Conservation (phyloP, 1,140 invertebrate species). For the Magallana ariakensis region DNA sequence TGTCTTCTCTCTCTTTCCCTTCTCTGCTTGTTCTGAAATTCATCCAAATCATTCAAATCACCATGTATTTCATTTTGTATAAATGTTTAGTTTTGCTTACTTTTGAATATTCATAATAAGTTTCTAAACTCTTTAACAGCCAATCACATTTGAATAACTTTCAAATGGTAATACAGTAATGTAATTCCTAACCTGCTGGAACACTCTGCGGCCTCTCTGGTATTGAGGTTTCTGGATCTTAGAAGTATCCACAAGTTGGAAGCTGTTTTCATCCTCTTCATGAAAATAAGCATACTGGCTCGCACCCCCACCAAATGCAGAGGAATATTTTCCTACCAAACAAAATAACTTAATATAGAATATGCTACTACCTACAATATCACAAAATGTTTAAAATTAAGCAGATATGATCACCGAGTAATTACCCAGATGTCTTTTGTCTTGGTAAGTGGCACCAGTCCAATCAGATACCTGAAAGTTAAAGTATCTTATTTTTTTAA, state of each 20-base stretch:
- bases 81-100: neutral
- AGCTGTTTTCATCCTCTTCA: conserved; percentile 99
- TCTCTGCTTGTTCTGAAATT: conserved; percentile 85
- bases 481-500: neutral
- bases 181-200: conserved; percentile 74
- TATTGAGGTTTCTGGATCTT: conserved; percentile 81
- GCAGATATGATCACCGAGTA: conserved; percentile 60
- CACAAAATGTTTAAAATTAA: neutral
- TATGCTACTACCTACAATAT: neutral
- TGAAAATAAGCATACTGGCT: conserved; percentile 98
- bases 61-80: neutral
- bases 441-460: conserved; percentile 96
- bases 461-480: conserved; percentile 93
- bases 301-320: conserved; percentile 93
- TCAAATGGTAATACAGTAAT: too few species aligned
- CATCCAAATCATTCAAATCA: conserved; percentile 18
- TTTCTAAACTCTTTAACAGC: too few species aligned
- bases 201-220: conserved; percentile 75
- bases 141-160: too few species aligned
- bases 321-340: conserved; percentile 92
- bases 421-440: conserved; percentile 96
- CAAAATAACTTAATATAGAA: neutral
- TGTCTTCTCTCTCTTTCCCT: conserved; percentile 84
- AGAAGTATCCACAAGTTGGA: conserved; percentile 97
- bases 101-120: neutral